Conservation (phyloP, 2,113 vertebrate species). For the Shinisaurus crocodilurus region DNA sequence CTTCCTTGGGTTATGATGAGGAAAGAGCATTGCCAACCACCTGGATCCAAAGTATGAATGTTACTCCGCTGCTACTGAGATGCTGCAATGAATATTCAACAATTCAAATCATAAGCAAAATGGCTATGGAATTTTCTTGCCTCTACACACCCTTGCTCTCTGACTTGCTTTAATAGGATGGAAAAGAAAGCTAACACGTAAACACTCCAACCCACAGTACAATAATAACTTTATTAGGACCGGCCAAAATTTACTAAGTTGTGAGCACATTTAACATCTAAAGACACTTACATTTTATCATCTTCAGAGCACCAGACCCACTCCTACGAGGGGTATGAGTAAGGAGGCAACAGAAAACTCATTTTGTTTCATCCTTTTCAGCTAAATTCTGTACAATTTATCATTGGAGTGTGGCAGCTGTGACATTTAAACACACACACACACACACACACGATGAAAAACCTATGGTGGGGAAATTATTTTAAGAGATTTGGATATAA, state of each 20-base stretch:
- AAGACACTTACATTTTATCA: constrained; percentile 43
- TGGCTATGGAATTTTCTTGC: constrained; percentile 17
- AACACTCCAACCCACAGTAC: background rate
- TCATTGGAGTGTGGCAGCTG: constrained; percentile 44
- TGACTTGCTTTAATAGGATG: constrained; percentile 22
- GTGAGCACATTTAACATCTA: constrained; percentile 7
- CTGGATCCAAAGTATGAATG: constrained; percentile 23
- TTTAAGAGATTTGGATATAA: background rate
- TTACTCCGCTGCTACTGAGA: constrained; percentile 46
- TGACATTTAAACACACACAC: constrained; percentile 62
- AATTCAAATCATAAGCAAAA: background rate
- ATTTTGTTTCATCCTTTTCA: constrained; percentile 59
- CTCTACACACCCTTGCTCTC: constrained; percentile 15
- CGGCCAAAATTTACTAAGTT: background rate
- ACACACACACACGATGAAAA: constrained; percentile 20
- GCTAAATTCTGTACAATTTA: constrained; percentile 67
- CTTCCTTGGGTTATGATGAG: constrained; percentile 48
- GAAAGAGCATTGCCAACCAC: constrained; percentile 14
- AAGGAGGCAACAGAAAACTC: constrained; percentile 61
- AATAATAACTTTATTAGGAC: background rate
- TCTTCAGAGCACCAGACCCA: constrained; percentile 26
- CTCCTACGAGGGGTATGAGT: constrained; percentile 37
- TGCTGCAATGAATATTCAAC: constrained; percentile 44
- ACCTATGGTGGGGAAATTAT: background rate
- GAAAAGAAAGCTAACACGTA: constrained; percentile 31